phyloP scores from a whole-genome alignment of 2,797 vertebrate genomes.

The Syngnathus acus region DNA sequence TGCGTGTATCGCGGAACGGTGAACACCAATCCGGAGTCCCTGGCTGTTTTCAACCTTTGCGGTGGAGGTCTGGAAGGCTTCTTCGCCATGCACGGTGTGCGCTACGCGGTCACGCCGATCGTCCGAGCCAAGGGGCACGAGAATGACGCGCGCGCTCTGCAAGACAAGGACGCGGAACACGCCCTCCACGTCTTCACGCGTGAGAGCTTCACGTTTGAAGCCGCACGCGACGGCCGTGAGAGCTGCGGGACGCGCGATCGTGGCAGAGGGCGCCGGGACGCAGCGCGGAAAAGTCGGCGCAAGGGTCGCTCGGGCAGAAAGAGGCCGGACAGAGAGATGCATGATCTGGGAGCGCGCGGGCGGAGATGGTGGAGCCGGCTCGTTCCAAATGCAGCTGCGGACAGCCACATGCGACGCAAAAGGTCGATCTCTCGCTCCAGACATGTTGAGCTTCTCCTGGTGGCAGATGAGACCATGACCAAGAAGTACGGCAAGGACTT shows the following conservation, averaged over 20 bases:
- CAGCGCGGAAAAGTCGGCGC: conserved; percentile 24
- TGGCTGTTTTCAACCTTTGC: conserved; percentile 85
- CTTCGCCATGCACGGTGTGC: conserved; percentile 80
- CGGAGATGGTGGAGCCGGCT: conserved; percentile 41
- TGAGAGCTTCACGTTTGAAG: conserved; percentile 73
- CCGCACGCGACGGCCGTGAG: conserved; percentile 31
- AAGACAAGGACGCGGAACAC: conserved; percentile 63
- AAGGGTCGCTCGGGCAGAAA: conserved; percentile 10
- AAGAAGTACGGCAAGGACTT: conserved; percentile 87
- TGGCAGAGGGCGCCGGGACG: conserved; percentile 33
- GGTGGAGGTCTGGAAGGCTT: conserved; percentile 83
- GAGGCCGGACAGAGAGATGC: conserved; percentile 3
- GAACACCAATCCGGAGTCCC: conserved; percentile 79
- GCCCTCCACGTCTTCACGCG: conserved; percentile 71
- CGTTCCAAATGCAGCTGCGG: neutral
- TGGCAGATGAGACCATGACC: conserved; percentile 87
- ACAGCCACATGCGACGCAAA: conserved; percentile 46
- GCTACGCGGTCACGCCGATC: conserved; percentile 81
- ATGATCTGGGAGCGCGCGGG: conserved; percentile 4
- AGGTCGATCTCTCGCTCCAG: conserved; percentile 84
- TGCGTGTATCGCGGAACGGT: conserved; percentile 88
- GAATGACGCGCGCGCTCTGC: conserved; percentile 63
- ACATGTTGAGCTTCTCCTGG: conserved; percentile 93
- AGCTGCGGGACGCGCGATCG: conserved; percentile 60
- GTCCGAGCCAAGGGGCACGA: conserved; percentile 49